A percentile compares a stretch with the other conserved stretches of the same genome.
Evolutionary conservation across 2,888 invertebrate species (phyloP).

Genomic region (Yponomeuta sedellus): DNA sequence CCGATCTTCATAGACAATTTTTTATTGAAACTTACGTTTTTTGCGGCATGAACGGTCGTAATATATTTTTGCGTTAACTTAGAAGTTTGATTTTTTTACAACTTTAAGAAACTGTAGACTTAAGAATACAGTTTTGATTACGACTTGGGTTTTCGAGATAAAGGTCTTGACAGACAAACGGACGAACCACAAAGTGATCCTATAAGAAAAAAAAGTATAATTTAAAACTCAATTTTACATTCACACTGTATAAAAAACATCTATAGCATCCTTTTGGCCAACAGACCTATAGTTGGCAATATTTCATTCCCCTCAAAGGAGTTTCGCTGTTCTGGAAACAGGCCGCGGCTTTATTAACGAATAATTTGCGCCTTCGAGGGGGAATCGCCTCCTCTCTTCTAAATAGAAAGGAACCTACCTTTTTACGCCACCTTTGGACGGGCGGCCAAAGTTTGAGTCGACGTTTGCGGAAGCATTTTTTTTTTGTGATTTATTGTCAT

Average conservation of each 20-base stretch:
- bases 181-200: too few relatives aligned
- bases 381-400: not conserved
- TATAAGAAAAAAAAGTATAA: too few relatives aligned
- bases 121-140: too few relatives aligned
- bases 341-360: slow-evolving; percentile 57
- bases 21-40: too few relatives aligned
- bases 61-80: too few relatives aligned
- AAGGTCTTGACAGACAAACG: too few relatives aligned
- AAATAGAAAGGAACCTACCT: not conserved
- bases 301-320: slow-evolving; percentile 70
- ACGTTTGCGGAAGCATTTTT: not conserved
- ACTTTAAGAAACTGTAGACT: too few relatives aligned
- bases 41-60: too few relatives aligned
- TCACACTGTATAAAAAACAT: not conserved
- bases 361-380: slow-evolving; percentile 51
- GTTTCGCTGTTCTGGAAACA: slow-evolving; percentile 42
- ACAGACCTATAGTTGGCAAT: slow-evolving; percentile 42
- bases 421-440: slow-evolving; percentile 9
- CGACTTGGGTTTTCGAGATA: too few relatives aligned
- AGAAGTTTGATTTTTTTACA: too few relatives aligned
- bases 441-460: slow-evolving; percentile 2
- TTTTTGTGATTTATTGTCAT: not conserved
- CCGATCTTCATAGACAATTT: too few relatives aligned
- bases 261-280: not conserved
- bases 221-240: too few relatives aligned